A percentile compares a stretch with the other conserved stretches of the same genome.
Conservation (phyloP, 2,113 vertebrate genomes). For the Ursus arctos region DNA sequence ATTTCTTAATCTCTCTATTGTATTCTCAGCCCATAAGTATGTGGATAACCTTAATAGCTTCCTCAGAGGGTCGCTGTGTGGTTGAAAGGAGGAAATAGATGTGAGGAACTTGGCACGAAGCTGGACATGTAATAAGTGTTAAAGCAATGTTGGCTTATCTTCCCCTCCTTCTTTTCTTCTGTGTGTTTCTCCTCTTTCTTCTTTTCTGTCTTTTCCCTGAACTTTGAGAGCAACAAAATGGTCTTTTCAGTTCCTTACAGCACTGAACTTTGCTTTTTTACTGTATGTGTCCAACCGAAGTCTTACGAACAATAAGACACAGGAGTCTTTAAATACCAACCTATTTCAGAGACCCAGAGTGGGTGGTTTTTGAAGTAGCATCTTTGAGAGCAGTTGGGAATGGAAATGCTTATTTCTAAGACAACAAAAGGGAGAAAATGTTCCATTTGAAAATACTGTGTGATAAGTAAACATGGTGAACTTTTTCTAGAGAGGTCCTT, state of each 20-base stretch:
- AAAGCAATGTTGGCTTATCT: neutral
- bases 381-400: conserved; percentile 64
- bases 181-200: neutral
- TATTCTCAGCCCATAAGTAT: neutral
- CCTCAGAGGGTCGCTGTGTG: neutral
- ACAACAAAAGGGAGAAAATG: conserved; percentile 18
- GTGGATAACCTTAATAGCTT: neutral
- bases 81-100: neutral
- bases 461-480: conserved; percentile 48
- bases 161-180: neutral
- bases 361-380: conserved; percentile 46
- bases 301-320: conserved; percentile 8
- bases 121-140: fast-evolving
- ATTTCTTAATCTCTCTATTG: neutral
- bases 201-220: neutral
- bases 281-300: neutral
- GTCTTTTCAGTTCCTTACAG: neutral
- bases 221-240: neutral
- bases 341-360: neutral
- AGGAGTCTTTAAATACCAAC: conserved; percentile 33
- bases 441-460: conserved; percentile 61
- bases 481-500: conserved; percentile 53
- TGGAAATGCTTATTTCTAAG: conserved; percentile 63
- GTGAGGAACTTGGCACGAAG: neutral
- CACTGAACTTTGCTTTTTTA: neutral